Percentiles rank a stretch among this genome's conserved stretches.
Evolutionary conservation across 2,113 vertebrate species (phyloP).

Genomic region (Prunella fulvescens): DNA sequence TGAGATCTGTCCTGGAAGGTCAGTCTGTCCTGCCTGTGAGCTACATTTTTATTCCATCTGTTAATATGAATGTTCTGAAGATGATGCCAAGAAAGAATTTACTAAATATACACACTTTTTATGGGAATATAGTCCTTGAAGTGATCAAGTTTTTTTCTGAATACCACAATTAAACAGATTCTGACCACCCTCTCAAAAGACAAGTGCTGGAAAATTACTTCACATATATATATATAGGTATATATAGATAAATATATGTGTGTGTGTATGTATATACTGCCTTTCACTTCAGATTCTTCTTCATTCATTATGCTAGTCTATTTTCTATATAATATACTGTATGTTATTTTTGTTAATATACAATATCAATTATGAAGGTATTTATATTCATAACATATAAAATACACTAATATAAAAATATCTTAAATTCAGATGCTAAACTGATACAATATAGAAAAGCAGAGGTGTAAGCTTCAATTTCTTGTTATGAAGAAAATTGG

Average conservation of each 20-base stretch:
- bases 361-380: not conserved
- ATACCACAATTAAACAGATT: not conserved
- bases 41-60: constrained; percentile 42
- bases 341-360: not conserved
- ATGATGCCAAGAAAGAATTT: constrained; percentile 3
- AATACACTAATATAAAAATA: not conserved
- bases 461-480: not conserved
- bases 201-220: not conserved
- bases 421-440: not conserved
- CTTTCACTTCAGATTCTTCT: not conserved
- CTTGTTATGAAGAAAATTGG: not conserved
- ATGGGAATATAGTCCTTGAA: not conserved
- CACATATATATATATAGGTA: not conserved
- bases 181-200: not conserved
- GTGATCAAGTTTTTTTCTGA: not conserved
- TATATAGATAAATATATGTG: accelerated
- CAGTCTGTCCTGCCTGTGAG: not conserved
- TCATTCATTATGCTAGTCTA: not conserved
- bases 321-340: not conserved
- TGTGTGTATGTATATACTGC: not conserved
- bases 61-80: constrained; percentile 1
- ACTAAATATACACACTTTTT: not conserved
- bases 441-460: not conserved
- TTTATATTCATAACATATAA: not conserved
- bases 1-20: constrained; percentile 19